Evolutionary conservation across 92 coral and sea anemone species (phyloP), one percentile per base, ranked within the genome.

Genomic region (Pocillopora grandis): DNA sequence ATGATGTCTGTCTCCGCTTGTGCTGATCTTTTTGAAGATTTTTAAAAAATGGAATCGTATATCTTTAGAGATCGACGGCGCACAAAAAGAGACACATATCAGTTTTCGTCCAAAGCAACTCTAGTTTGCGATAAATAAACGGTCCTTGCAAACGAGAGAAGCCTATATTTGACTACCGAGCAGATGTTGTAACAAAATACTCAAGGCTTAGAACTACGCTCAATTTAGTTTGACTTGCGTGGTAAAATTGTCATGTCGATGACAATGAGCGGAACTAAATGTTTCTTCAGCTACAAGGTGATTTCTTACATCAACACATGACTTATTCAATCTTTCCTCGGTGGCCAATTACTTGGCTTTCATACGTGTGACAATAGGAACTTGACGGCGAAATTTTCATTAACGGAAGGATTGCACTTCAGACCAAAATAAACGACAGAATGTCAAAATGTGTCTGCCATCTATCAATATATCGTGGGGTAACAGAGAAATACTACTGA

Each of bases 161-260:
- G 19, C 72, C 80, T 83, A 79, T 83, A 12, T 73, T 83, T 83
- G 20, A 56, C 33, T 49, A 72, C 55, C 9, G 52, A n/a, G 48
- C 86, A 83, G 86, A 83, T 83, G 80, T 3, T 68, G 66, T 60
- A 83, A 62, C 80, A 48, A 55, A 62, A 83, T 83, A 73, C 73
- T 33, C 12, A 20, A 10, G 73, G 14, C 72, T 62, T 72, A 27
- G 49, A 62, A 72, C 27, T 17, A 31, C 19, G 55, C 2, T 2
- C 23, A 12, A 20, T 15, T 36, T 20, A 42, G 52, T 42, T 7
- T 67, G 84, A 18, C 64, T 36, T 63, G 58, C 35, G 57, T 1
- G 52, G 31, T 68, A 20, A 10, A 11, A 56, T 55, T 55, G 31
- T 59, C 20, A 9, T 71, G 27, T 21, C 57, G 35, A 15, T 1